Conservation (phyloP, 2,113 vertebrate species). For the Pleuronectes platessa region DNA sequence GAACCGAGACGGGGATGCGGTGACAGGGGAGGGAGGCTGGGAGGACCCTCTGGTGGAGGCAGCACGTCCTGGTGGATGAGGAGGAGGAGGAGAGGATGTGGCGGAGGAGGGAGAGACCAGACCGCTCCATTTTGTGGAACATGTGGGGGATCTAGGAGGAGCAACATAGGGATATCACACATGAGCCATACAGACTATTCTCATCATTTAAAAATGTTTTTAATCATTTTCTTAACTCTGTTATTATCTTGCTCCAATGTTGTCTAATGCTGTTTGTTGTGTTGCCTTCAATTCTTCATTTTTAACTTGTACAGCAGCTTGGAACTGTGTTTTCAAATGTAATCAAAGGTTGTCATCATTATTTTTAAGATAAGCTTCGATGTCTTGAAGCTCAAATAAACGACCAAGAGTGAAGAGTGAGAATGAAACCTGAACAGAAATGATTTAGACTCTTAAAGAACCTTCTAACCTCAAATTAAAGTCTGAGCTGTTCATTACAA, state of each 20-base stretch:
- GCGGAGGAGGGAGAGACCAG: slow-evolving; percentile 42
- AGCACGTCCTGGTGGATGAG: slow-evolving; percentile 7
- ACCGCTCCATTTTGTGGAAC: slow-evolving; percentile 54
- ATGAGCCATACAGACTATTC: too few species aligned
- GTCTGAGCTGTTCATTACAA: background rate
- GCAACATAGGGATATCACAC: background rate
- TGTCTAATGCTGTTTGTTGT: too few species aligned
- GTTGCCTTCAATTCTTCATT: background rate
- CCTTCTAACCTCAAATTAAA: too few species aligned
- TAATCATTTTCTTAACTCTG: too few species aligned
- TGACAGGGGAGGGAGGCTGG: background rate
- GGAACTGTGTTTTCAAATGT: too few species aligned
- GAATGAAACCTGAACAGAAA: background rate
- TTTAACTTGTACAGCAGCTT: background rate
- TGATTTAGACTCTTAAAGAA: background rate
- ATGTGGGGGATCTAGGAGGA: slow-evolving; percentile 35
- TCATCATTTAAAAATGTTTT: too few species aligned
- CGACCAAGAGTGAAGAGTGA: background rate
- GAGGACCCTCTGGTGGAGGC: slow-evolving; percentile 20
- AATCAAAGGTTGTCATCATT: background rate
- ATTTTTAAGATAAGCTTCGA: background rate
- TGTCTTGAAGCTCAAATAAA: background rate
- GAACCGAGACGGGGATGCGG: background rate
- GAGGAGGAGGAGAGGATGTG: slow-evolving; percentile 4
- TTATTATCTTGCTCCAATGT: too few species aligned